Percentiles rank a stretch among this genome's conserved stretches.
These are phyloP conservation scores for Platypus cylindrus DNA, from an alignment of 2,888 invertebrate species.

Conservation along the genomic window DNA sequence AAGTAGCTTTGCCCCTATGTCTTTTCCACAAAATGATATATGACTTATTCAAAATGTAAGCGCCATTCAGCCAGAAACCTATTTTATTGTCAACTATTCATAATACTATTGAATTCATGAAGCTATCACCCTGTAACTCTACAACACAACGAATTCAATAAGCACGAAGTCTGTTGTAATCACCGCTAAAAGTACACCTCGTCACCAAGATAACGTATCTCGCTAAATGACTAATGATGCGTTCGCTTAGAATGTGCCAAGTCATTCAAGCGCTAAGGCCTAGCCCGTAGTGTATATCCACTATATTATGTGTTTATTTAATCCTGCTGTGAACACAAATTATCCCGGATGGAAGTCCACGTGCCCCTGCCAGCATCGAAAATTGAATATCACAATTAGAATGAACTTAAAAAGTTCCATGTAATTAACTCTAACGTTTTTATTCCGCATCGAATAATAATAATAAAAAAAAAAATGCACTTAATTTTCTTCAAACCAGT, in stretches of 20 bases:
- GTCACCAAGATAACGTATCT: conserved; percentile 34
- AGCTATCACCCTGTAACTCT: conserved; percentile 13
- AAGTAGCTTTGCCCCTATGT: too few species aligned
- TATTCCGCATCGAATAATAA: too few species aligned
- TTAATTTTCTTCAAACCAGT: too few species aligned
- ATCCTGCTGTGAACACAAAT: conserved; percentile 51
- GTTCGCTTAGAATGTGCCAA: conserved; percentile 41
- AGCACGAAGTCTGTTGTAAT: conserved; percentile 27
- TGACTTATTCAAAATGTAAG: too few species aligned
- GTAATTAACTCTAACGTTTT: too few species aligned
- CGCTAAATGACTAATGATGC: conserved; percentile 34
- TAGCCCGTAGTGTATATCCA: conserved; percentile 29
- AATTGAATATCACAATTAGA: too few species aligned
- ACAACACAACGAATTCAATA: conserved; percentile 23
- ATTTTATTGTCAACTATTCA: too few species aligned
- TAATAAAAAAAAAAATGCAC: too few species aligned
- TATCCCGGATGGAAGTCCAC: conserved; percentile 42
- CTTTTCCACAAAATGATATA: too few species aligned
- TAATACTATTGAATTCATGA: too few species aligned
- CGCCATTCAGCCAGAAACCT: too few species aligned
- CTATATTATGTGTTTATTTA: conserved; percentile 40
- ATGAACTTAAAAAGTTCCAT: too few species aligned
- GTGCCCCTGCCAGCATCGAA: conserved; percentile 22
- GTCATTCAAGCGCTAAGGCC: conserved; percentile 46
- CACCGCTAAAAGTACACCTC: conserved; percentile 34